Evolutionary conservation across 1,140 invertebrate species (phyloP), one percentile per base, ranked within the genome.

Genomic region (Parapsyche elsis): DNA sequence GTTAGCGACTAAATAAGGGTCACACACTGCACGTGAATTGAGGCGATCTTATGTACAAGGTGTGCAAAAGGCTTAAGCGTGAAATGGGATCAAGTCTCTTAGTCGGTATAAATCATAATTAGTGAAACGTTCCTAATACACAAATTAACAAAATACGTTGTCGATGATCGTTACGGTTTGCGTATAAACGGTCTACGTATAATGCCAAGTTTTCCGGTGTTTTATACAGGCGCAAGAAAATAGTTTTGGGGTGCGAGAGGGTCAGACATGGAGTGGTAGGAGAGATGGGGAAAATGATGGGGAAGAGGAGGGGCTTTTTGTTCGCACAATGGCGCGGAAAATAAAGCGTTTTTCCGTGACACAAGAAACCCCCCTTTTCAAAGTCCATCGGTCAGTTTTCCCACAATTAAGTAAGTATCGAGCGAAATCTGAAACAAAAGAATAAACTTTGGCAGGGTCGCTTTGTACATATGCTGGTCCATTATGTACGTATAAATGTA

Each of bases 381-480:
- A 46, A 78, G 76, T 78, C 61, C 76, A 78, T 78, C 76, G 64
- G 76, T 78, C 76, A 78, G 76, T 78, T 78, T 78, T 78, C 76
- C 76, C 76, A 78, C 76, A 78, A 78, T 78, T 78, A 78, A 78
- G 76, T 78, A 78, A 78, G 76, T 71, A 73, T 73, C 38, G 71
- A 73, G 71, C 45, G 71, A 46, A 73, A 73, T 73, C 71, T 73
- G 71, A 73, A 73, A 73, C 71, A 73, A 73, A 61, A 73, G 71
- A 73, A 73, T 73, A 73, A 73, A 73, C 71, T 73, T 73, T 19
- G 45, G 14, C 67, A 10, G 67, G 71, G 45, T 49, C 30, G n/a
- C 71, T 46, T 49, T 46, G 59, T 61, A 19, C 59, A 16, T 61
- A 24, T 24, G 59, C 19, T 0, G 12, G 0, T 23, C 9, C 5